Evolutionary conservation across 1,140 invertebrate genomes (phyloP).

Genomic region (Forficula auricularia): DNA sequence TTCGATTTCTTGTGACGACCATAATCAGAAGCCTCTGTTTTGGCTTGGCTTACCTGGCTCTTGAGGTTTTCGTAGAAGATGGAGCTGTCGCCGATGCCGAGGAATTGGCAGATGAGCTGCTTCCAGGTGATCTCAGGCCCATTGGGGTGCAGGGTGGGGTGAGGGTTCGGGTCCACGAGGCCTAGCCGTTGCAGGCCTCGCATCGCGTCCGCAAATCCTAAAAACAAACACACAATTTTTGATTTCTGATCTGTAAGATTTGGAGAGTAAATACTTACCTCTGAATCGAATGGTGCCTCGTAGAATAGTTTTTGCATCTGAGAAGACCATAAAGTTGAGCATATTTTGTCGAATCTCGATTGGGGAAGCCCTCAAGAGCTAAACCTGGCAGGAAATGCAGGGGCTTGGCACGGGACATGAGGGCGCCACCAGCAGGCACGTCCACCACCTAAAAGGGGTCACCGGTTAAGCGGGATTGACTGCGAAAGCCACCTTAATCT

Average conservation of each 20-base stretch:
- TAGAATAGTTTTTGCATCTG: constrained; percentile 71
- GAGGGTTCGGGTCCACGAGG: constrained; percentile 67
- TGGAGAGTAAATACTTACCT: constrained; percentile 20
- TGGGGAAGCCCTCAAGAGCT: constrained; percentile 88
- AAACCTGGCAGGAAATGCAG: constrained; percentile 92
- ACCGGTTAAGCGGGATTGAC: too few relatives aligned
- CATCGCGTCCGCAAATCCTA: constrained; percentile 77
- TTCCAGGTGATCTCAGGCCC: constrained; percentile 95
- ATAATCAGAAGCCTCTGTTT: too few relatives aligned
- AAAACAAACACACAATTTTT: constrained; percentile 12
- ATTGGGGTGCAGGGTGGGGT: constrained; percentile 76
- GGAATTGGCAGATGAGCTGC: constrained; percentile 66
- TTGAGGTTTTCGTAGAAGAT: constrained; percentile 90
- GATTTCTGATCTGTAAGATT: neutral
- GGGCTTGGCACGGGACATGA: constrained; percentile 60
- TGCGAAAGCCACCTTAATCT: too few relatives aligned
- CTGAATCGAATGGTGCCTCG: constrained; percentile 81
- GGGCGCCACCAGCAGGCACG: constrained; percentile 69
- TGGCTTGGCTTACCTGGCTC: constrained; percentile 38
- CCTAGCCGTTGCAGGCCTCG: constrained; percentile 72
- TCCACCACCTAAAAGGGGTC: constrained; percentile 60
- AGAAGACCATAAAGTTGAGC: constrained; percentile 69
- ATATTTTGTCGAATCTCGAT: constrained; percentile 87
- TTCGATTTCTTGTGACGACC: neutral
- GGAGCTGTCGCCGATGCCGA: constrained; percentile 66